phyloP scores from a whole-genome alignment of 2,113 vertebrate species.

The Ivindomyrus marchei region DNA sequence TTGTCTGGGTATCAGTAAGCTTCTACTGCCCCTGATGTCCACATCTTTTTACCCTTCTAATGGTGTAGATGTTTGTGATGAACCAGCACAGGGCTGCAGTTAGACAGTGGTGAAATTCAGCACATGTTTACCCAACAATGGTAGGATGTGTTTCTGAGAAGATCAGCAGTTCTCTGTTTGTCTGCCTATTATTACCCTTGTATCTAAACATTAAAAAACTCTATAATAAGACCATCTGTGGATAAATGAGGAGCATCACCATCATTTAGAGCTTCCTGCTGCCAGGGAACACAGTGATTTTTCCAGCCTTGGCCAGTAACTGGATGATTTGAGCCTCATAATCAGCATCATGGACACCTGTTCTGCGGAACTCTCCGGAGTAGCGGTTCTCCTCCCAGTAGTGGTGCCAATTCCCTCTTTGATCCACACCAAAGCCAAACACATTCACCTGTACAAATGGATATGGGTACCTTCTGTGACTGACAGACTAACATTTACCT shows the following conservation, averaged over 20 bases:
- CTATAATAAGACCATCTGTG: not conserved
- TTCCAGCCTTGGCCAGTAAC: slow-evolving; percentile 76
- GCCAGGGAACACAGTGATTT: slow-evolving; percentile 84
- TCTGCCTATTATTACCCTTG: not conserved
- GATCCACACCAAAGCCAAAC: slow-evolving; percentile 90
- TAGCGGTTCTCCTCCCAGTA: slow-evolving; percentile 98
- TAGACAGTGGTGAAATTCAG: not conserved
- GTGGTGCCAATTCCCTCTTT: slow-evolving; percentile 93
- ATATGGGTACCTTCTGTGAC: not conserved
- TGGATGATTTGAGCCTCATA: slow-evolving; percentile 89
- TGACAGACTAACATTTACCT: not conserved
- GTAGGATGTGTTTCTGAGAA: not conserved
- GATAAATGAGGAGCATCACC: not conserved
- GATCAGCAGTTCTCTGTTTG: not conserved
- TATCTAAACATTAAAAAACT: not conserved
- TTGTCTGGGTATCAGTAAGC: not conserved
- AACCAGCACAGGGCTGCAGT: not conserved
- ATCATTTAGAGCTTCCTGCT: slow-evolving; percentile 56
- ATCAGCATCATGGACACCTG: slow-evolving; percentile 88
- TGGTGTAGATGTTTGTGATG: not conserved
- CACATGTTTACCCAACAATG: not conserved
- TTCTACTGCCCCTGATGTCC: not conserved
- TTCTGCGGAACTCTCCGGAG: slow-evolving; percentile 90
- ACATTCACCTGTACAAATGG: slow-evolving; percentile 80
- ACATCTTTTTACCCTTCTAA: not conserved